These are phyloP conservation scores for Raillietiella orientalis DNA, from an alignment of 2,888 invertebrate species.

Conservation along the genomic window DNA sequence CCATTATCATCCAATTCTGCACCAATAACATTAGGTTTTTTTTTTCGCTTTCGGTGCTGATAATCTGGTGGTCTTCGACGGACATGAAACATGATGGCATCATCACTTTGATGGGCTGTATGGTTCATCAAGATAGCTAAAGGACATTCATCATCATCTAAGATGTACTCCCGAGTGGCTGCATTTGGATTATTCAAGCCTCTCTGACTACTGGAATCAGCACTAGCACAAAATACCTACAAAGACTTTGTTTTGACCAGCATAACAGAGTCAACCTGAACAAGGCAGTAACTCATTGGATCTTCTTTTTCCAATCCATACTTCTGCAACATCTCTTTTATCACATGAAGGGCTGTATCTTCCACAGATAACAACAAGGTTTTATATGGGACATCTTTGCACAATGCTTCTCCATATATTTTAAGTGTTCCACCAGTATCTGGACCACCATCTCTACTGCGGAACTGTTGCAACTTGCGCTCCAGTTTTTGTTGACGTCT, in stretches of 20 bases:
- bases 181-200: not conserved
- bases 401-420: slow-evolving; percentile 84
- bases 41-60: slow-evolving; percentile 59
- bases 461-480: slow-evolving; percentile 76
- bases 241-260: no score
- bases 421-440: slow-evolving; percentile 70
- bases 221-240: no score
- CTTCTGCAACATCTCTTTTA: slow-evolving; percentile 84
- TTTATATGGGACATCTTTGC: slow-evolving; percentile 92
- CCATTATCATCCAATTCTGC: slow-evolving; percentile 2
- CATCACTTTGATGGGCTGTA: slow-evolving; percentile 20
- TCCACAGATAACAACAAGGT: slow-evolving; percentile 70
- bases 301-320: slow-evolving; percentile 74
- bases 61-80: slow-evolving; percentile 66
- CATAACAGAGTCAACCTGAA: slow-evolving; percentile 49
- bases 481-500: slow-evolving; percentile 86
- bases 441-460: slow-evolving; percentile 75
- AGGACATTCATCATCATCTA: slow-evolving; percentile 93
- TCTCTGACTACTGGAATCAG: no score
- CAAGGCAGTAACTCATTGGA: slow-evolving; percentile 65
- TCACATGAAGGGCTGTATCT: slow-evolving; percentile 69
- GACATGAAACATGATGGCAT: slow-evolving; percentile 92
- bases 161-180: slow-evolving; percentile 46
- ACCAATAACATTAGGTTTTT: slow-evolving; percentile 19
- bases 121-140: slow-evolving; percentile 73